These are phyloP conservation scores for Carassius carassius DNA, from an alignment of 2,113 vertebrate genomes.

Conservation along the genomic window DNA sequence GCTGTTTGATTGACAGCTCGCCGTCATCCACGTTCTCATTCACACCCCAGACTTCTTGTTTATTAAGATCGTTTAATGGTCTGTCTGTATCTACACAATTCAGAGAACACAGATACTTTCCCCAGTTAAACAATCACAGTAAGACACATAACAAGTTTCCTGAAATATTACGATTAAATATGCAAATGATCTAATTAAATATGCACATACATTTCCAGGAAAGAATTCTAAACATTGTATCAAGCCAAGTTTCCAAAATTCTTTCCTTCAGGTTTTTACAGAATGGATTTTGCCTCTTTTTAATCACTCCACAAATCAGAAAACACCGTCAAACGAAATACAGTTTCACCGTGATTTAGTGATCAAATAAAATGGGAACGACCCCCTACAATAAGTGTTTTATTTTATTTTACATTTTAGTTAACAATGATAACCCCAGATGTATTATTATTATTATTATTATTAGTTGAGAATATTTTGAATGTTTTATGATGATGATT, in stretches of 20 bases:
- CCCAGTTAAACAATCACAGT: not conserved
- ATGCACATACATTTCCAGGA: not conserved
- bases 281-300: not conserved
- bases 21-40: conserved; percentile 74
- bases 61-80: conserved; percentile 85
- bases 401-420: not conserved
- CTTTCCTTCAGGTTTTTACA: no score
- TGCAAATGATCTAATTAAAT: not conserved
- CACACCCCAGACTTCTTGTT: conserved; percentile 50
- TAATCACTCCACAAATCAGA: no score
- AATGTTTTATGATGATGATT: no score
- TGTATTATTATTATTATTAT: no score
- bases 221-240: not conserved
- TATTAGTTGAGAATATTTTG: no score
- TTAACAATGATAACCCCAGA: no score
- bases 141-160: not conserved
- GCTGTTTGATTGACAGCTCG: conserved; percentile 65
- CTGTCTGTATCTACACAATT: conserved; percentile 63
- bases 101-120: not conserved
- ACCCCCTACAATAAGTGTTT: no score
- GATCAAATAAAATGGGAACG: no score
- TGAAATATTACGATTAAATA: not conserved
- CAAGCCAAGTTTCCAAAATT: not conserved
- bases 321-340: no score
- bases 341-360: no score